These are phyloP conservation scores for Xylota sylvarum DNA, from an alignment of 2,888 invertebrate species.

Conservation along the genomic window DNA sequence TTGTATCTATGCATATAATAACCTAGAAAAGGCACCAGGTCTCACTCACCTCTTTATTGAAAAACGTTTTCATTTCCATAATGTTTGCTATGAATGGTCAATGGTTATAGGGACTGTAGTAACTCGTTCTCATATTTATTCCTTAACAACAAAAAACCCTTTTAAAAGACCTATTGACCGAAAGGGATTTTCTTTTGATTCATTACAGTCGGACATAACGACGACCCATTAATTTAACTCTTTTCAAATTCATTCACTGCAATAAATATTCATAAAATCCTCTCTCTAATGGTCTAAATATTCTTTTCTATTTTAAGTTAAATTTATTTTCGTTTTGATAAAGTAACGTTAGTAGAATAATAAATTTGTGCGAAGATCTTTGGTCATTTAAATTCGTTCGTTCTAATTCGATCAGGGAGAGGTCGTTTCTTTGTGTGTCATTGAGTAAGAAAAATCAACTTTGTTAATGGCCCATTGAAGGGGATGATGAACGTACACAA, in stretches of 20 bases:
- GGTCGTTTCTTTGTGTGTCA: neutral
- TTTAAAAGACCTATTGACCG: neutral
- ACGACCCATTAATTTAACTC: constrained; percentile 13
- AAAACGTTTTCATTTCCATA: no score
- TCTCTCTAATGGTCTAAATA: neutral
- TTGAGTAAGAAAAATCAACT: no score
- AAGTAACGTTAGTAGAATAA: constrained; percentile 14
- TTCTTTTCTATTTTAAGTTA: neutral
- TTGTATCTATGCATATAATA: no score
- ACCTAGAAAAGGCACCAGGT: no score
- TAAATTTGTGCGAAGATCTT: neutral
- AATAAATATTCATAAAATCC: constrained; percentile 27
- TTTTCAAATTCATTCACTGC: constrained; percentile 6
- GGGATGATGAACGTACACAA: no score
- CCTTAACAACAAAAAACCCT: neutral
- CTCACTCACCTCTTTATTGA: no score
- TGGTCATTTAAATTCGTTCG: neutral
- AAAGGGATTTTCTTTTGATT: neutral
- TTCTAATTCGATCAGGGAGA: neutral
- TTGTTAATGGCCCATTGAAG: neutral
- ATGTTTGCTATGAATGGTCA: no score
- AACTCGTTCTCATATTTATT: no score
- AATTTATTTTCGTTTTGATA: constrained; percentile 2
- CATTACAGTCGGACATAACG: neutral
- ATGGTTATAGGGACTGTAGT: no score